Base-by-base conservation (phyloP, 2,888 invertebrate genomes). In the Aphidoletes aphidimyza region DNA sequence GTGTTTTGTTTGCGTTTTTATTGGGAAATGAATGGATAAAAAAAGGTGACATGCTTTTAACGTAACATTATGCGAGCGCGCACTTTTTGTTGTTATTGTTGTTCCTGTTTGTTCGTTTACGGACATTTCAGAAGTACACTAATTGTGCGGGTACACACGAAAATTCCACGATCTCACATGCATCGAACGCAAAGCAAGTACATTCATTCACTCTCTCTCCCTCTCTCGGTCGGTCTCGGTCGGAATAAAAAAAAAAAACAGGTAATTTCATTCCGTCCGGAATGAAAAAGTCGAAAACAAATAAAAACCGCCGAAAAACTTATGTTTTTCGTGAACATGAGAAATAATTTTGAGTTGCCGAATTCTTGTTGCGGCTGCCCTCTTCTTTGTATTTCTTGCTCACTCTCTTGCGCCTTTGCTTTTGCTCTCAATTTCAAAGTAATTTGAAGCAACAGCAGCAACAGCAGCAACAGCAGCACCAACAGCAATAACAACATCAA, bases 11-110 rank as follows among this genome's bases (percentile, higher is more conserved):
- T 30, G 30, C 30, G 69, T 69, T 69, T 69, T 69, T 69, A 30
- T 17, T 54, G 54, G 11, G 6, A 47, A 6, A 14, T 8, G 19
- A 8, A 39, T 8, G 39, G 39, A 54, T 54, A 22, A 69, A 69
- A 69, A 69, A 69, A 69, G 69, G 69, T 69, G 69, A 69, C 69
- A 69, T 69, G 69, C 69, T 69, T 69, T 69, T 69, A 69, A 69
- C 69, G 17, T 69, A 30, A 30, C 34, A 69, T 22, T 54, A 54
- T 9, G 47, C 19, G n/a, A n/a, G n/a, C n/a, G n/a, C n/a, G n/a
- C n/a, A n/a, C n/a, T n/a, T n/a, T n/a, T n/a, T n/a, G n/a, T n/a
- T n/a, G n/a, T n/a, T n/a, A 42, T 42, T 42, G 6, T 42, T 42
- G 6, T 6, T 42, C 14, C 14, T 42, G 42, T 54, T 54, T 17